phyloP scores from a whole-genome alignment of 2,888 invertebrate genomes.

The Pasiphila rectangulata region DNA sequence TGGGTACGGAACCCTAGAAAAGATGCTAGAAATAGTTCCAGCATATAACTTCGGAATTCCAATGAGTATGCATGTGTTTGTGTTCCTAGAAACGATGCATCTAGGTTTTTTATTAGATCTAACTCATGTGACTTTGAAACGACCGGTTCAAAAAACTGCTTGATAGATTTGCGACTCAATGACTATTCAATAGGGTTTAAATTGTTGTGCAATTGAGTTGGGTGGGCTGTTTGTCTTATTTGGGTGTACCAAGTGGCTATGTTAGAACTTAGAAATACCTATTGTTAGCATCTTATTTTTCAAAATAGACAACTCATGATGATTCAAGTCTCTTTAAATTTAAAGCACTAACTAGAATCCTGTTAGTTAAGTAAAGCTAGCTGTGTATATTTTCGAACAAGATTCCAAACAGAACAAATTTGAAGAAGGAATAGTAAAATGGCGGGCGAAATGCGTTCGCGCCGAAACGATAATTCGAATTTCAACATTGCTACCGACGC shows the following conservation, averaged over 20 bases:
- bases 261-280: neutral
- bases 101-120: conserved; percentile 30
- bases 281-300: neutral
- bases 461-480: conserved; percentile 43
- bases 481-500: conserved; percentile 48
- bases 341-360: conserved; percentile 1
- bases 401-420: conserved; percentile 8
- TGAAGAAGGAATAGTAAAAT: neutral
- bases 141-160: conserved; percentile 28
- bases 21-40: neutral
- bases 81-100: conserved; percentile 29
- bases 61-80: conserved; percentile 9
- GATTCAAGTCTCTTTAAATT: neutral
- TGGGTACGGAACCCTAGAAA: neutral
- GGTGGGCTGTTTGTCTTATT: conserved; percentile 17
- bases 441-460: conserved; percentile 40
- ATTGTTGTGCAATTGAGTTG: conserved; percentile 28
- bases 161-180: conserved; percentile 15
- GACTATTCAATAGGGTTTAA: conserved; percentile 14
- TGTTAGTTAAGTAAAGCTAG: neutral
- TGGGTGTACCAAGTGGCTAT: conserved; percentile 12
- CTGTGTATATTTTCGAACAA: neutral
- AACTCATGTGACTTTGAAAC: conserved; percentile 24
- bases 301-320: neutral
- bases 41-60: conserved; percentile 2